Evolutionary conservation across 1,140 invertebrate genomes (phyloP).

Genomic region (Zaprionus tsacasi): DNA sequence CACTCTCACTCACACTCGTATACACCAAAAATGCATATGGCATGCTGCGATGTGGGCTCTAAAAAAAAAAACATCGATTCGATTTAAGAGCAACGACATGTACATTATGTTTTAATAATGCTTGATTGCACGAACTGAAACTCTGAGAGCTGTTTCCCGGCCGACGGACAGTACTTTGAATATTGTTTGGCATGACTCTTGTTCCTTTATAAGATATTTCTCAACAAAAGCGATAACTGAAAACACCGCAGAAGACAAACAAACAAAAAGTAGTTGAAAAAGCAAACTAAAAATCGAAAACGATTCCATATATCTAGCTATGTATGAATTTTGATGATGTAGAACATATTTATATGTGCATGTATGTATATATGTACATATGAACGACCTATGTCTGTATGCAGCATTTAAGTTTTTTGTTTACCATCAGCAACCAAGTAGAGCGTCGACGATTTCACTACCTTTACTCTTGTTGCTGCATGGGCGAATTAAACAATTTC

Average conservation of each 20-base stretch:
- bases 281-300: conserved; percentile 52
- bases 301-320: conserved; percentile 65
- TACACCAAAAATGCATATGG: conserved; percentile 44
- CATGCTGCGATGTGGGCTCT: conserved; percentile 55
- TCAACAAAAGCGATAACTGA: conserved; percentile 42
- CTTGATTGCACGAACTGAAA: conserved; percentile 61
- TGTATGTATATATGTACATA: not conserved
- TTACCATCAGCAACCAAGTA: conserved; percentile 43
- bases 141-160: conserved; percentile 46
- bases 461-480: conserved; percentile 42
- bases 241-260: conserved; percentile 20
- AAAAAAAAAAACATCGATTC: conserved; percentile 34
- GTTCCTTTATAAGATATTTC: conserved; percentile 79
- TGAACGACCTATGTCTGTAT: conserved; percentile 57
- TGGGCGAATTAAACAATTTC: conserved; percentile 67
- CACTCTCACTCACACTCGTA: conserved; percentile 24
- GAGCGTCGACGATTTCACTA: conserved; percentile 15
- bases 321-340: conserved; percentile 32
- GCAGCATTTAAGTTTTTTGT: conserved; percentile 72
- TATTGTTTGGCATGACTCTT: conserved; percentile 71
- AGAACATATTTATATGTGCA: not conserved
- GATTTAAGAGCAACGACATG: conserved; percentile 62
- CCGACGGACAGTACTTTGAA: conserved; percentile 32
- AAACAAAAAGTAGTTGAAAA: conserved; percentile 18
- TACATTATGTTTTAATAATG: conserved; percentile 83